phyloP scores from a whole-genome alignment of 2,888 invertebrate genomes.

The Troides helena region DNA sequence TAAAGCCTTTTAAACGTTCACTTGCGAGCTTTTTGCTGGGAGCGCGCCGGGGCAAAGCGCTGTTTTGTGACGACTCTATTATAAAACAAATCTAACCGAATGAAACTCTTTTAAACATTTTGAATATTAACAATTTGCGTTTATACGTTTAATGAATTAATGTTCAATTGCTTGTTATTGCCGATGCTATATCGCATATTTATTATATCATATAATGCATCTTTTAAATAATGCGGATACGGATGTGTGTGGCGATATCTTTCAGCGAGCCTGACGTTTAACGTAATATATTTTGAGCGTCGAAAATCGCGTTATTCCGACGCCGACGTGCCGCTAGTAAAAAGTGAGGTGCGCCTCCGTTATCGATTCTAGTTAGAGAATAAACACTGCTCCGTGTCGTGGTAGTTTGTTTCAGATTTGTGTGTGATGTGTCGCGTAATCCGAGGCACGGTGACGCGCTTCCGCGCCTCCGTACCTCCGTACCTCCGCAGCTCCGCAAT shows the following conservation, averaged over 20 bases:
- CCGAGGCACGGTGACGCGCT: slow-evolving; percentile 20
- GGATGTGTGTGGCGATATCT: background rate
- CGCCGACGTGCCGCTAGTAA: background rate
- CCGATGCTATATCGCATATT: too few species aligned
- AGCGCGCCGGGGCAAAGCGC: background rate
- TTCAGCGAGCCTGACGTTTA: background rate
- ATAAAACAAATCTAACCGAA: background rate
- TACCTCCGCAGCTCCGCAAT: background rate
- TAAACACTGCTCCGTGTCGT: slow-evolving; percentile 7
- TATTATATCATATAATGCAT: too few species aligned
- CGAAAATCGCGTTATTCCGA: slow-evolving; percentile 4
- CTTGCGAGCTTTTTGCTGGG: slow-evolving; percentile 9
- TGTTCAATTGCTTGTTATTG: too few species aligned
- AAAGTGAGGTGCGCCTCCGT: slow-evolving; percentile 6
- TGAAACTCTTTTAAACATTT: background rate
- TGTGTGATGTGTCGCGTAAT: slow-evolving; percentile 15
- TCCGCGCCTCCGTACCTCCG: background rate
- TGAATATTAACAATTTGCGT: too few species aligned
- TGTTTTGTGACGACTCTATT: background rate
- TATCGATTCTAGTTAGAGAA: slow-evolving; percentile 23
- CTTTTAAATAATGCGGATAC: background rate
- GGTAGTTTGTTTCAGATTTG: slow-evolving; percentile 19
- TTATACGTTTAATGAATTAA: too few species aligned
- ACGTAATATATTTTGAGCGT: background rate
- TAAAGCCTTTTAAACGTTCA: slow-evolving; percentile 29